These are phyloP conservation scores for Capitulum mitella DNA, from an alignment of 2,888 invertebrate genomes.

Conservation along the genomic window DNA sequence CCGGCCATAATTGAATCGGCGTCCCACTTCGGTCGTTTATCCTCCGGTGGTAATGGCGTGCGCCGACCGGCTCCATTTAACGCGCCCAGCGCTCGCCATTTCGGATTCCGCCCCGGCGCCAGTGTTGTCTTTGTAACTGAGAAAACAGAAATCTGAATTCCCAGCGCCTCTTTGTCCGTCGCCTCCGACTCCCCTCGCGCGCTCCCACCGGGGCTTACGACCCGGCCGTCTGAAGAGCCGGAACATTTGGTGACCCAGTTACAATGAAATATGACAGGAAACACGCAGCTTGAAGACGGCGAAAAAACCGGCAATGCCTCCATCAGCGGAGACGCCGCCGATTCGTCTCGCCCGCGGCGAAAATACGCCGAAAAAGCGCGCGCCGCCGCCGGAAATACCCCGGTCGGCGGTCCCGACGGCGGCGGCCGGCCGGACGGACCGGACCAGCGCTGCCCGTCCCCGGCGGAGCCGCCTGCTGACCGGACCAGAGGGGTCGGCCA, in stretches of 20 bases:
- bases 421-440: too few relatives aligned
- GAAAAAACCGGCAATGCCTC: not conserved
- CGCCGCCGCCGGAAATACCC: too few relatives aligned
- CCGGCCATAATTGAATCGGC: too few relatives aligned
- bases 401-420: too few relatives aligned
- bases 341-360: not conserved
- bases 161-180: not conserved
- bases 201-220: too few relatives aligned
- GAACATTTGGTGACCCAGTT: not conserved
- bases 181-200: not conserved
- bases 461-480: too few relatives aligned
- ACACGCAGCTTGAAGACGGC: not conserved
- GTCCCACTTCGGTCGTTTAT: too few relatives aligned
- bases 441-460: too few relatives aligned
- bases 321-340: not conserved
- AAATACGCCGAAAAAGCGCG: not conserved
- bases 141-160: constrained; percentile 4
- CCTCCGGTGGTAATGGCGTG: too few relatives aligned
- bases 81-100: not conserved
- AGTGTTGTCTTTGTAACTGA: constrained; percentile 5
- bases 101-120: not conserved
- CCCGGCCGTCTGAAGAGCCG: not conserved
- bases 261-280: constrained; percentile 4
- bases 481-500: too few relatives aligned
- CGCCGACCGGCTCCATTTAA: not conserved